Percentiles rank a stretch among this genome's conserved stretches.
These are phyloP conservation scores for Notodonta ziczac DNA, from an alignment of 2,888 invertebrate species.

Conservation along the genomic window DNA sequence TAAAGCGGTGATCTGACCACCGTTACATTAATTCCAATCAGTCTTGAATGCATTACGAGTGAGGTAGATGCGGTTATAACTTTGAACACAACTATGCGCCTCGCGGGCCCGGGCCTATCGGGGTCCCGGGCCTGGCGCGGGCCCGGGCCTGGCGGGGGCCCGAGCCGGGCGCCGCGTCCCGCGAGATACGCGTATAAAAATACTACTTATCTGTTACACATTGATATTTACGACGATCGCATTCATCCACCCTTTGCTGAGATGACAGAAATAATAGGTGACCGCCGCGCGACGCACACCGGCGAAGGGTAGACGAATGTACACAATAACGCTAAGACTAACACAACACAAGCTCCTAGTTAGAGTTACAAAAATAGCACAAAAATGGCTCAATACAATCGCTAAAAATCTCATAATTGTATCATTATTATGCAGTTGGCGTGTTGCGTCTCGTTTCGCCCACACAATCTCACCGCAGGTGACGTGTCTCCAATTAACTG, in stretches of 20 bases:
- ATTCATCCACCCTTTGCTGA: conserved; percentile 55
- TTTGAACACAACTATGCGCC: conserved; percentile 56
- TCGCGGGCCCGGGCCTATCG: conserved; percentile 33
- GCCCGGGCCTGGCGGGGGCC: conserved; percentile 28
- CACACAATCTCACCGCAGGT: conserved; percentile 33
- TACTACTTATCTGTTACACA: conserved; percentile 65
- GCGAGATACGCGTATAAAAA: conserved; percentile 61
- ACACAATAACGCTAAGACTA: conserved; percentile 65
- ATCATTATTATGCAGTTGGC: conserved; percentile 68
- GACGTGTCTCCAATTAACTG: conserved; percentile 37
- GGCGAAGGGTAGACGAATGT: conserved; percentile 59
- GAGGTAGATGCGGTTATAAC: conserved; percentile 75
- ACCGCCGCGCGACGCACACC: conserved; percentile 19
- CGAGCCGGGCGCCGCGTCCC: conserved; percentile 26
- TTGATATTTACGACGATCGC: conserved; percentile 56
- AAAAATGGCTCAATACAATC: conserved; percentile 75
- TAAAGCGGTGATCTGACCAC: conserved; percentile 80
- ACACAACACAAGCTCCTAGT: conserved; percentile 81
- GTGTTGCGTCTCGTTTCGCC: conserved; percentile 62
- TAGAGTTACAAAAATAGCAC: conserved; percentile 79
- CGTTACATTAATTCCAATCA: conserved; percentile 70
- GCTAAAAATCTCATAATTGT: conserved; percentile 70
- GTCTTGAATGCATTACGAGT: conserved; percentile 74
- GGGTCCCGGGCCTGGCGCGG: conserved; percentile 21
- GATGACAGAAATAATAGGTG: background rate